phyloP scores from a whole-genome alignment of 2,888 invertebrate species.

The Ceraclea dissimilis region DNA sequence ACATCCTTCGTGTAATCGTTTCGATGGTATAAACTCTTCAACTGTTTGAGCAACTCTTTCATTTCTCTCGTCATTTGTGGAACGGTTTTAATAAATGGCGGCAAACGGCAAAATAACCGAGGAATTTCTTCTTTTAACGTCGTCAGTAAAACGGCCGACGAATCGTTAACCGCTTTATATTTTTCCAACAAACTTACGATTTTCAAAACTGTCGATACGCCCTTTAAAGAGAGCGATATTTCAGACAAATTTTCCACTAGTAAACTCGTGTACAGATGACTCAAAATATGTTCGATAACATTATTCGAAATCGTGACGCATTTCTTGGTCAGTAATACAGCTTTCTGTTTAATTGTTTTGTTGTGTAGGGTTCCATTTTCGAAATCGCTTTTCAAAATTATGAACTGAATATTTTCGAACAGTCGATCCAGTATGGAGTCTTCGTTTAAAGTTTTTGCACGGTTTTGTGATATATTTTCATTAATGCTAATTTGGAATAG shows the following conservation, averaged over 20 bases:
- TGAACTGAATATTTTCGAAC: slow-evolving; percentile 24
- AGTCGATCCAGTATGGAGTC: not conserved
- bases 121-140: not conserved
- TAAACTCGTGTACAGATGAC: slow-evolving; percentile 1
- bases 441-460: not conserved
- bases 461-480: slow-evolving; percentile 32
- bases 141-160: not conserved
- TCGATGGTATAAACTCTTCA: slow-evolving; percentile 8
- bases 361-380: slow-evolving; percentile 30
- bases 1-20: slow-evolving; percentile 13
- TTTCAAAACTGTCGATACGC: slow-evolving; percentile 3
- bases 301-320: slow-evolving; percentile 26
- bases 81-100: not conserved
- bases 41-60: slow-evolving; percentile 10
- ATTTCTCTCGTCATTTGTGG: not conserved
- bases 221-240: not conserved
- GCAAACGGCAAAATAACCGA: not conserved
- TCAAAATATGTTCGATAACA: slow-evolving; percentile 26
- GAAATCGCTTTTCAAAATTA: slow-evolving; percentile 39
- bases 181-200: slow-evolving; percentile 14
- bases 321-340: not conserved
- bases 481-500: slow-evolving; percentile 34
- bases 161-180: slow-evolving; percentile 5
- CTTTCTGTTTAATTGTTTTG: not conserved
- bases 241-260: not conserved